These are phyloP conservation scores for Pegea sp. DNA, from an alignment of 23 tunicate species.

Conservation along the genomic window DNA sequence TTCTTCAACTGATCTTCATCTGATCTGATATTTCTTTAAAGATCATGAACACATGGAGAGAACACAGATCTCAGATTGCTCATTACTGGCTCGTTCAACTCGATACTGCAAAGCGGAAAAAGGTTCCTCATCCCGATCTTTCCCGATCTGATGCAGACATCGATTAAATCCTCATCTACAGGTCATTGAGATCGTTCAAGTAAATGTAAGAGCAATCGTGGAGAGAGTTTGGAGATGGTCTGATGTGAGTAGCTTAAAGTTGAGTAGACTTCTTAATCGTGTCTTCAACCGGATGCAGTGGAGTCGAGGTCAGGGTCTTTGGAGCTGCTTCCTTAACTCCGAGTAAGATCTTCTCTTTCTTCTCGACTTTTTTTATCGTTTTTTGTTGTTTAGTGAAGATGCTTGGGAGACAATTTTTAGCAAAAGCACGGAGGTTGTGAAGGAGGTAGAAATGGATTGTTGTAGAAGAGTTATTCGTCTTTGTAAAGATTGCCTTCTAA, in stretches of 20 bases:
- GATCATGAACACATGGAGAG: conserved; percentile 51
- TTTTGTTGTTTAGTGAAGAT: background rate
- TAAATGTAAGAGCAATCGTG: conserved; percentile 33
- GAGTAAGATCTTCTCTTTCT: conserved; percentile 20
- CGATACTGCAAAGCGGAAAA: conserved; percentile 49
- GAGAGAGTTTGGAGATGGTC: conserved; percentile 14
- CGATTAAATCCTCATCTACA: too few species aligned
- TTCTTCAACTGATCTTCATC: background rate
- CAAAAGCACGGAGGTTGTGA: conserved; percentile 51
- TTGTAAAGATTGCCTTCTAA: conserved; percentile 68
- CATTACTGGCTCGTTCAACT: conserved; percentile 77
- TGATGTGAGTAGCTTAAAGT: conserved; percentile 16
- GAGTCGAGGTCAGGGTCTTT: conserved; percentile 71
- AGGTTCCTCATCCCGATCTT: conserved; percentile 8
- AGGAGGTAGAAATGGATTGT: conserved; percentile 28
- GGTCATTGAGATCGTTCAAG: conserved; percentile 79
- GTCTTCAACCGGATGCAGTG: conserved; percentile 57
- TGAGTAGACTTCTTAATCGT: conserved; percentile 27
- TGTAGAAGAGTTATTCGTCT: conserved; percentile 46
- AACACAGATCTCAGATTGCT: conserved; percentile 44
- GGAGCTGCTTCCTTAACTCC: conserved; percentile 62
- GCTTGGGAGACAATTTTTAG: conserved; percentile 73
- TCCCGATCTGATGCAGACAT: too few species aligned
- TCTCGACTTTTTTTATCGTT: background rate
- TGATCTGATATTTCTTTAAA: background rate